These are phyloP conservation scores for Spheniscus mendiculus DNA, from an alignment of 2,113 vertebrate genomes.

Conservation along the genomic window DNA sequence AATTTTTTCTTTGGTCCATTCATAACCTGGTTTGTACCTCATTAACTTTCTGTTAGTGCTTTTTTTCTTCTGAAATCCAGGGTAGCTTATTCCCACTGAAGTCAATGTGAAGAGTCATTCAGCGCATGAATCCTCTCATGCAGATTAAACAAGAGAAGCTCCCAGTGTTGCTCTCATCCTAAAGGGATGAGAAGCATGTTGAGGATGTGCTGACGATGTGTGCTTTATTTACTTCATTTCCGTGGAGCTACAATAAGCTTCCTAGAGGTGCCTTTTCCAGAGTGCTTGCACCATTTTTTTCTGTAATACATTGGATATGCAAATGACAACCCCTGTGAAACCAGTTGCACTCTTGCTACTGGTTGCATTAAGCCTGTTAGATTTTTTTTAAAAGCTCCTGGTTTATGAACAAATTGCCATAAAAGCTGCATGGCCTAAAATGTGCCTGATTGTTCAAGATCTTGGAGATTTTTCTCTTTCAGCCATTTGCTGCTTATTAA, in stretches of 20 bases:
- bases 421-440: background rate
- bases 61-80: constrained; percentile 19
- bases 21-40: constrained; percentile 65
- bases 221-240: background rate
- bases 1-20: constrained; percentile 50
- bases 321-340: background rate
- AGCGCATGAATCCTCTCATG: background rate
- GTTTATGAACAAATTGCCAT: background rate
- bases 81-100: constrained; percentile 15
- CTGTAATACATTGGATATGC: background rate
- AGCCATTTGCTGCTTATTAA: background rate
- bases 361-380: background rate
- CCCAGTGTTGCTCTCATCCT: background rate
- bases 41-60: constrained; percentile 63
- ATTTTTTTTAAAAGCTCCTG: background rate
- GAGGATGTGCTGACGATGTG: background rate
- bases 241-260: background rate
- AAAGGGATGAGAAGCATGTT: background rate
- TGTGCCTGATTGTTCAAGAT: background rate
- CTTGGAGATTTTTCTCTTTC: background rate
- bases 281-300: background rate
- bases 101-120: constrained; percentile 36
- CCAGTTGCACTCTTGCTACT: background rate
- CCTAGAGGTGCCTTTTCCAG: background rate
- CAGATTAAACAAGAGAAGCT: background rate